These are phyloP conservation scores for Nesometra sesokonis DNA, from an alignment of 35 echinoderm and acorn worm genomes.

Conservation along the genomic window DNA sequence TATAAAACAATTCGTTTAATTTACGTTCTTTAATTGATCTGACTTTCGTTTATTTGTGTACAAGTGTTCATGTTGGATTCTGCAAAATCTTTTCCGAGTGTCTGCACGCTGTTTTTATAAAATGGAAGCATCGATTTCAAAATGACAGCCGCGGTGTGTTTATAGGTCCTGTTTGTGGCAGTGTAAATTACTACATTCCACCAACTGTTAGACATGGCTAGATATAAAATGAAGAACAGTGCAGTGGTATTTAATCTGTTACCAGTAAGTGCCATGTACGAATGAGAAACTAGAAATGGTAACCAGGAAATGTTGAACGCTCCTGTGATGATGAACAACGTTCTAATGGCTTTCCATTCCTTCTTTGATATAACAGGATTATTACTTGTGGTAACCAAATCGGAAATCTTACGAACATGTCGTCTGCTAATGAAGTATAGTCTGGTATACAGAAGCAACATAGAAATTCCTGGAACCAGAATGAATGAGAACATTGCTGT, in stretches of 20 bases:
- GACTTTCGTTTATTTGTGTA: too few species aligned
- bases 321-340: neutral
- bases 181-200: neutral
- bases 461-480: neutral
- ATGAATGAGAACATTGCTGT: neutral
- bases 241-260: neutral
- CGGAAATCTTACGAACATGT: neutral
- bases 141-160: neutral
- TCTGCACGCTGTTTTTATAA: neutral
- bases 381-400: neutral
- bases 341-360: neutral
- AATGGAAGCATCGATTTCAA: neutral
- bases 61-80: too few species aligned
- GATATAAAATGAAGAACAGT: neutral
- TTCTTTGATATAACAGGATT: neutral
- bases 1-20: too few species aligned
- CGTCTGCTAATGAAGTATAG: neutral
- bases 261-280: neutral
- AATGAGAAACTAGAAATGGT: neutral
- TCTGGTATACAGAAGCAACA: neutral
- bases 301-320: neutral
- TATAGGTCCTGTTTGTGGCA: neutral
- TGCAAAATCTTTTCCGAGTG: neutral
- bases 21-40: too few species aligned
- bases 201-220: neutral